Percentiles rank a stretch among this genome's conserved stretches.
Evolutionary conservation across 2,113 vertebrate genomes (phyloP).

Genomic region (Crotalus helleri): DNA sequence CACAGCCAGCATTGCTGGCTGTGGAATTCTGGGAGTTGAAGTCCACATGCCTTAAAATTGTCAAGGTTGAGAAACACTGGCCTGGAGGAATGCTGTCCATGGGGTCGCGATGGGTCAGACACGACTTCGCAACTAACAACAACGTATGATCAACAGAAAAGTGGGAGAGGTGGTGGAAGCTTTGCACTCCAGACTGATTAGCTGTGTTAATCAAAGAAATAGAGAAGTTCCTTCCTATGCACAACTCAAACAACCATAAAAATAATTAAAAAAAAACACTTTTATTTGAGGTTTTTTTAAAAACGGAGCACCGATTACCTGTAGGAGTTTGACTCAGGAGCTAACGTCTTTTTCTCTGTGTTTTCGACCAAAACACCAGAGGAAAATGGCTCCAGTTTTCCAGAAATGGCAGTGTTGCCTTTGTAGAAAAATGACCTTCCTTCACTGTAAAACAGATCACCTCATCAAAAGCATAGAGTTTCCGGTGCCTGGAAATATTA

Average conservation of each 20-base stretch:
- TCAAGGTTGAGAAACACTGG: too few species aligned
- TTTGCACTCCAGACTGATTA: background rate
- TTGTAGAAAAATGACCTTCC: background rate
- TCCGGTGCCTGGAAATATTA: rapidly evolving
- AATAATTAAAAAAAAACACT: background rate
- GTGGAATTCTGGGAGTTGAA: too few species aligned
- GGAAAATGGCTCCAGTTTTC: background rate
- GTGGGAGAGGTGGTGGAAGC: background rate
- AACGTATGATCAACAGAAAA: background rate
- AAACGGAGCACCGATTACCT: background rate
- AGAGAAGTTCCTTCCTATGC: background rate
- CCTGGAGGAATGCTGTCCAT: too few species aligned
- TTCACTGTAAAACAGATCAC: too few species aligned
- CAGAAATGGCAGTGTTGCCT: background rate
- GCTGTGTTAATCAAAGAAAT: background rate
- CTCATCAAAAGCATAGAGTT: background rate
- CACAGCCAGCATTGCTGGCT: too few species aligned
- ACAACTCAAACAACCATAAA: background rate
- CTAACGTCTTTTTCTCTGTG: background rate
- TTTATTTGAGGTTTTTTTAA: background rate
- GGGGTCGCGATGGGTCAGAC: too few species aligned
- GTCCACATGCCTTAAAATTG: too few species aligned
- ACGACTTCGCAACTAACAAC: too few species aligned
- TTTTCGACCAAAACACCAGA: background rate
- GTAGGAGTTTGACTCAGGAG: background rate